Conservation (phyloP, 2,797 vertebrate species). For the Serranus cabrilla region DNA sequence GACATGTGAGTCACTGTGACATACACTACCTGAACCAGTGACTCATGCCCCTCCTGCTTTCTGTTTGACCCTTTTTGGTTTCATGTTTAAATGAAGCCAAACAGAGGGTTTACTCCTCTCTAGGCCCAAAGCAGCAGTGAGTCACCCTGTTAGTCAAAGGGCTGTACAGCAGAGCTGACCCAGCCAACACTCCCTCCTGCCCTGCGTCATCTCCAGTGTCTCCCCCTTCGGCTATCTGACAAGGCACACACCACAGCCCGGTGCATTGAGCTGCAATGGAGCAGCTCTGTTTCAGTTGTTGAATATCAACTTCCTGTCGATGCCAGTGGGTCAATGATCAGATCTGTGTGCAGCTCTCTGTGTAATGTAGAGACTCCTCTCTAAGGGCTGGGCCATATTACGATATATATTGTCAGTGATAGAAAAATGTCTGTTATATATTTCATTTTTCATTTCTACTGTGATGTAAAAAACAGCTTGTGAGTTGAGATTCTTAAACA, state of each 20-base stretch:
- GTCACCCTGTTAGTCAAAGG: slow-evolving; percentile 66
- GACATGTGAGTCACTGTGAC: slow-evolving; percentile 2
- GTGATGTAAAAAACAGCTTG: too few species aligned
- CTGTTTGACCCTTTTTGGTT: slow-evolving; percentile 55
- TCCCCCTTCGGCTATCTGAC: slow-evolving; percentile 63
- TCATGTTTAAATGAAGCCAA: slow-evolving; percentile 63
- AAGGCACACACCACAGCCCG: slow-evolving; percentile 36
- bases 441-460: too few species aligned
- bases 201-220: slow-evolving; percentile 67
- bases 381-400: neutral
- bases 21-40: slow-evolving; percentile 22
- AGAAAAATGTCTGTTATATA: too few species aligned
- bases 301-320: slow-evolving; percentile 50
- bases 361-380: slow-evolving; percentile 37
- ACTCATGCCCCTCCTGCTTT: slow-evolving; percentile 8
- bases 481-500: too few species aligned
- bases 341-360: slow-evolving; percentile 37
- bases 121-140: slow-evolving; percentile 48
- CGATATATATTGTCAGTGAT: too few species aligned
- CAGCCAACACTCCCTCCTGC: slow-evolving; percentile 53
- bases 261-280: slow-evolving; percentile 38
- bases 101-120: slow-evolving; percentile 36
- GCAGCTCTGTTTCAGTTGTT: slow-evolving; percentile 54
- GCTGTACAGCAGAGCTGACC: slow-evolving; percentile 61
- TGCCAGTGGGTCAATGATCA: slow-evolving; percentile 48